These are phyloP conservation scores for Sesamia inferens DNA, from an alignment of 2,888 invertebrate genomes.

Conservation along the genomic window DNA sequence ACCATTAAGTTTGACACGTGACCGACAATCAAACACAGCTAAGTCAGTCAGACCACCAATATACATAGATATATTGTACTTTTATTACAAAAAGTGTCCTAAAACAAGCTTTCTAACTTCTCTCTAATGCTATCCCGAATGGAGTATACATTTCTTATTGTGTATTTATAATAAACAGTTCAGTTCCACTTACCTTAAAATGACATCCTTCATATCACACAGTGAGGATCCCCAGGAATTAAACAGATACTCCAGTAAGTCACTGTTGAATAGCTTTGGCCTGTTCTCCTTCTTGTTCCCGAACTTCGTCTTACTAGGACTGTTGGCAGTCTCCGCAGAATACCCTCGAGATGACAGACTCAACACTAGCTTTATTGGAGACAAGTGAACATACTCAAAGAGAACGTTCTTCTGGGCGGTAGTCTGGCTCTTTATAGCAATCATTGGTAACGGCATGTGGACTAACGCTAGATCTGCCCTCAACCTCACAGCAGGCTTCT, in stretches of 20 bases:
- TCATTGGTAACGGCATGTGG: conserved; percentile 89
- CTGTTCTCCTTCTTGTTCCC: conserved; percentile 84
- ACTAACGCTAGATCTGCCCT: conserved; percentile 90
- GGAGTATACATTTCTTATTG: neutral
- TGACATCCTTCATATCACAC: conserved; percentile 91
- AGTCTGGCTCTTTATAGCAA: conserved; percentile 83
- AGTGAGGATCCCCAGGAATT: conserved; percentile 91
- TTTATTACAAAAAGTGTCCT: no score
- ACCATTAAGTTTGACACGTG: neutral
- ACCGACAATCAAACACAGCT: no score
- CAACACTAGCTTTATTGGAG: conserved; percentile 90
- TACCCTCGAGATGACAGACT: conserved; percentile 90
- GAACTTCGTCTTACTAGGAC: conserved; percentile 75
- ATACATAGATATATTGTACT: no score
- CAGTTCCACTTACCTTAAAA: conserved; percentile 88
- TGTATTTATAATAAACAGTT: neutral
- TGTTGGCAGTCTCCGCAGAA: conserved; percentile 75
- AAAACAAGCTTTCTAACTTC: no score
- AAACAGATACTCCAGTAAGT: conserved; percentile 91
- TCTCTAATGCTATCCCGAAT: no score
- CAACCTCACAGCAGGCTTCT: conserved; percentile 90
- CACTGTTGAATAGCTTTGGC: conserved; percentile 89
- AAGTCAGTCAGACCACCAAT: no score
- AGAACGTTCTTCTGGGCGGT: conserved; percentile 82
- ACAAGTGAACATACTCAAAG: conserved; percentile 90